Conservation (phyloP, 2,888 invertebrate genomes). For the Neoitamus cyanurus region DNA sequence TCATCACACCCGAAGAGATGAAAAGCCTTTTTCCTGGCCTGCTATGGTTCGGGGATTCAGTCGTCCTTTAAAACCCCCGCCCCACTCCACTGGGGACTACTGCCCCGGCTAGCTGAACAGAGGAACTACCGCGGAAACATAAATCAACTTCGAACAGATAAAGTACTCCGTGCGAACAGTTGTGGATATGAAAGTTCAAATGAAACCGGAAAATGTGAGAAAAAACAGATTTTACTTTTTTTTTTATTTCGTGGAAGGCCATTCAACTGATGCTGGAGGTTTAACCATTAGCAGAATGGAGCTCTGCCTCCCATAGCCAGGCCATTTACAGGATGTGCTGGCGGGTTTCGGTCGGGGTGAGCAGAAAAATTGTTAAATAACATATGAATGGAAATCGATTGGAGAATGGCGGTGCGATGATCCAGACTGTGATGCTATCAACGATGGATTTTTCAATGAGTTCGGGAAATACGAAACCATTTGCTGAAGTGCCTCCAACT, state of each 20-base stretch:
- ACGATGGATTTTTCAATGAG: not conserved
- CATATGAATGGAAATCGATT: not conserved
- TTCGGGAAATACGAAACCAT: not conserved
- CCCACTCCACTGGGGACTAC: not conserved
- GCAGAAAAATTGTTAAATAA: conserved; percentile 9
- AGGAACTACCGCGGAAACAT: conserved; percentile 14
- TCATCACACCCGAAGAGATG: not conserved
- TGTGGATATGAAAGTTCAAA: conserved; percentile 36
- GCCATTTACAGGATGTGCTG: not conserved
- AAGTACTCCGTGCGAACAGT: conserved; percentile 11
- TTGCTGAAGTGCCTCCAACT: not conserved
- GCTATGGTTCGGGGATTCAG: not conserved
- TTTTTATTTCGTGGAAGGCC: not conserved
- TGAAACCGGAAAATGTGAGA: conserved; percentile 19
- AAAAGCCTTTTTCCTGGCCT: not conserved
- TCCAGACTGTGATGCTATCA: not conserved
- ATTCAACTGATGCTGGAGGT: not conserved
- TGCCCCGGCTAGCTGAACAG: not conserved
- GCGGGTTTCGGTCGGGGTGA: not conserved
- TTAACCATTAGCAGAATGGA: conserved; percentile 2
- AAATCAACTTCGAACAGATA: conserved; percentile 35
- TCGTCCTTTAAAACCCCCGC: not conserved
- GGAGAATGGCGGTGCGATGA: not conserved
- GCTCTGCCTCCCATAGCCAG: not conserved
- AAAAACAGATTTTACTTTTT: conserved; percentile 12